These are phyloP conservation scores for Macaria notata DNA, from an alignment of 2,888 invertebrate genomes.

Conservation along the genomic window DNA sequence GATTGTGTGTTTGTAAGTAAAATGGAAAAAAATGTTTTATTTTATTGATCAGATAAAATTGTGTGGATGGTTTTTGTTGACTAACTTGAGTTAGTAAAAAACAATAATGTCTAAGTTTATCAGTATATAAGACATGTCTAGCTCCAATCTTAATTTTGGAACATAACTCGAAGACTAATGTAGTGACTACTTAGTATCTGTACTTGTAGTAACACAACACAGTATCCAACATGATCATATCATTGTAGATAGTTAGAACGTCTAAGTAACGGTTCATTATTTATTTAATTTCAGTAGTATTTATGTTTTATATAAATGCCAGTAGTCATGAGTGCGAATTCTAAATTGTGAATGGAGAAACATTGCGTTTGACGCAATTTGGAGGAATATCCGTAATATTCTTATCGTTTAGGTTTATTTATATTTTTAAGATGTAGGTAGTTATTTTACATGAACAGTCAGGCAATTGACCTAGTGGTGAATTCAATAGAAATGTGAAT, in stretches of 20 bases:
- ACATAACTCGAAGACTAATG: constrained; percentile 4
- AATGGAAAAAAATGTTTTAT: too few relatives aligned
- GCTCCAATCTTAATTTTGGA: neutral
- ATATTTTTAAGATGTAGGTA: too few relatives aligned
- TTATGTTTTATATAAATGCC: constrained; percentile 10
- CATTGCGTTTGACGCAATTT: neutral
- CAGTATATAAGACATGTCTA: neutral
- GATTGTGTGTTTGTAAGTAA: too few relatives aligned
- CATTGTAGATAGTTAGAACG: constrained; percentile 21
- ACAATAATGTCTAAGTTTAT: too few relatives aligned
- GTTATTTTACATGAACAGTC: too few relatives aligned
- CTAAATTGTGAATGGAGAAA: neutral
- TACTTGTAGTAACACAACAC: constrained; percentile 14
- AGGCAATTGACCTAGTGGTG: too few relatives aligned
- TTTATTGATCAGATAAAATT: too few relatives aligned
- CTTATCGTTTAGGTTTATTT: too few relatives aligned
- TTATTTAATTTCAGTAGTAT: constrained; percentile 6
- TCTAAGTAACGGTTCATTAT: constrained; percentile 12
- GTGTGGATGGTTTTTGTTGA: too few relatives aligned
- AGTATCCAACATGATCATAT: constrained; percentile 30
- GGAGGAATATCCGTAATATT: neutral
- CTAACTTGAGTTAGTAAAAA: too few relatives aligned
- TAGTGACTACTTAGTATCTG: constrained; percentile 12
- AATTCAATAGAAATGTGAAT: too few relatives aligned
- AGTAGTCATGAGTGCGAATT: constrained; percentile 12